These are phyloP conservation scores for Thyatira batis DNA, from an alignment of 2,888 invertebrate species.

Conservation along the genomic window DNA sequence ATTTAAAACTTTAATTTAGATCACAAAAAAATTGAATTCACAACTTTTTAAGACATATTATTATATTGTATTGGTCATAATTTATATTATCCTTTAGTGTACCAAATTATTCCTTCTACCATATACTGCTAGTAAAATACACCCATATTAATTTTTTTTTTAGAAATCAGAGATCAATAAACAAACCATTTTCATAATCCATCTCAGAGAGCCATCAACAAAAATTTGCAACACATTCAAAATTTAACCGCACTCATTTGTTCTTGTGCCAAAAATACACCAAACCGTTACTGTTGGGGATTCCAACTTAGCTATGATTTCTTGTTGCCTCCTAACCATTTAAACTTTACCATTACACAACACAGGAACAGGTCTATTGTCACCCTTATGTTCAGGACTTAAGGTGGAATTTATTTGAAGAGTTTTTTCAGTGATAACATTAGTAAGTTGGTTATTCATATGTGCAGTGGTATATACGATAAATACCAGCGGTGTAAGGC, in stretches of 20 bases:
- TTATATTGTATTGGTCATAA: no score
- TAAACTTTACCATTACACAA: constrained; percentile 16
- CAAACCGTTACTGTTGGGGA: constrained; percentile 28
- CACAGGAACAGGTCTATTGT: background rate
- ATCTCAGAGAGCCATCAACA: background rate
- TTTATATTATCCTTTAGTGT: no score
- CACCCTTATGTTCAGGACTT: constrained; percentile 4
- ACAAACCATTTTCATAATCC: background rate
- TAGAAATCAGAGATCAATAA: background rate
- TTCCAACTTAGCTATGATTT: constrained; percentile 54
- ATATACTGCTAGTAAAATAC: no score
- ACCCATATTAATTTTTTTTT: no score
- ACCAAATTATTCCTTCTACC: no score
- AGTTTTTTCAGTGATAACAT: background rate
- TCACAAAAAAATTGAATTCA: no score
- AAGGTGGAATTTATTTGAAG: constrained; percentile 3
- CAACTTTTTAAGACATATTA: no score
- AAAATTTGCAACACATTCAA: constrained; percentile 32
- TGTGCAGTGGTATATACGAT: constrained; percentile 46
- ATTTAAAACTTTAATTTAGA: no score
- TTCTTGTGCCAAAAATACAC: constrained; percentile 61
- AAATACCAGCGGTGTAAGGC: constrained; percentile 49
- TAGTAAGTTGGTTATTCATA: constrained; percentile 15
- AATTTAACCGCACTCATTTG: constrained; percentile 53
- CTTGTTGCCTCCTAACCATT: constrained; percentile 38